These are phyloP conservation scores for Epinephelus fuscoguttatus DNA, from an alignment of 2,113 vertebrate species.

Conservation along the genomic window DNA sequence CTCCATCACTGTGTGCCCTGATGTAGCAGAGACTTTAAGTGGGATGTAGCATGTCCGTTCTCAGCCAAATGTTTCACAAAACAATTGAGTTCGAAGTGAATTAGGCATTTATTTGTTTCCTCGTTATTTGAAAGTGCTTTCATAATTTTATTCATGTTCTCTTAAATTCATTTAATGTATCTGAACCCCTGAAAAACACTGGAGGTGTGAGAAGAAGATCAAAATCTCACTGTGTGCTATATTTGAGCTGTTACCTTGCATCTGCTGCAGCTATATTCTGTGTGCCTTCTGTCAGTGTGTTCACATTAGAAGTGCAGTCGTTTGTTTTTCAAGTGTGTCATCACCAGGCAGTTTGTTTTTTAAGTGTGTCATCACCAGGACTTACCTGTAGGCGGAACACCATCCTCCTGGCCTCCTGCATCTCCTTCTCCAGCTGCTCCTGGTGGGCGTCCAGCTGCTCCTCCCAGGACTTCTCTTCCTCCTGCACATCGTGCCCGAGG, in stretches of 20 bases:
- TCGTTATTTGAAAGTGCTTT: not conserved
- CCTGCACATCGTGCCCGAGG: constrained; percentile 82
- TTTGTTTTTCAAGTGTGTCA: constrained; percentile 27
- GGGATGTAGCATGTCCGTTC: not conserved
- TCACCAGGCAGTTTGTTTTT: constrained; percentile 23
- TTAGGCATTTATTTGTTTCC: not conserved
- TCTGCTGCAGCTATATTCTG: not conserved
- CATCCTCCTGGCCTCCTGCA: constrained; percentile 98
- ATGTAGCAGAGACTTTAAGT: not conserved
- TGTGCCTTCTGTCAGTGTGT: constrained; percentile 1
- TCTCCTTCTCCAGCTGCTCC: constrained; percentile 96
- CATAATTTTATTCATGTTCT: not conserved
- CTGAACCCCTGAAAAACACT: not conserved
- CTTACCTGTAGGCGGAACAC: constrained; percentile 95
- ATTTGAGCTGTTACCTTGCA: not conserved
- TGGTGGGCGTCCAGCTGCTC: constrained; percentile 95
- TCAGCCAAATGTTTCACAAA: not conserved
- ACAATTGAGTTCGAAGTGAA: not conserved
- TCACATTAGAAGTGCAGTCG: not conserved
- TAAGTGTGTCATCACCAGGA: constrained; percentile 8
- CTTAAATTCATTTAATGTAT: not conserved
- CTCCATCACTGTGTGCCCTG: not conserved
- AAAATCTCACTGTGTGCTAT: not conserved
- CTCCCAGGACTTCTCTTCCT: constrained; percentile 92
- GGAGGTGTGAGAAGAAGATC: constrained; percentile 6